These are phyloP conservation scores for Cantharis rustica DNA, from an alignment of 2,888 invertebrate genomes.

Conservation along the genomic window DNA sequence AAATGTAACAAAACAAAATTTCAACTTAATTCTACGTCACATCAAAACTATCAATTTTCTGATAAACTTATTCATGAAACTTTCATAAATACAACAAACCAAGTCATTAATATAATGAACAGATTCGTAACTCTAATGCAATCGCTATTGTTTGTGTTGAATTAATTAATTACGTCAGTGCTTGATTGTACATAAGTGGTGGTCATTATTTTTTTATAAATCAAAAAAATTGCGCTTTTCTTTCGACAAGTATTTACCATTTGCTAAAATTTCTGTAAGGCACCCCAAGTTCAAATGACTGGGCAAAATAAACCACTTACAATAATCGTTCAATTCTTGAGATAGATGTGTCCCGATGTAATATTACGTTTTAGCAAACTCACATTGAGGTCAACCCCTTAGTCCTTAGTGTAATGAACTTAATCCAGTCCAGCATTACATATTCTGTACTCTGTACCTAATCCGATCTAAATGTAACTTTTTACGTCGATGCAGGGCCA, in stretches of 20 bases:
- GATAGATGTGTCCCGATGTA: background rate
- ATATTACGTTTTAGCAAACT: background rate
- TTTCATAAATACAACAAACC: no score
- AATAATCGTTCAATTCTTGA: background rate
- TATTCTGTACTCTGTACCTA: background rate
- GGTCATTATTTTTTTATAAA: no score
- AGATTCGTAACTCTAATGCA: no score
- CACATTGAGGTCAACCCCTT: slow-evolving; percentile 13
- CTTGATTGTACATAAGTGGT: no score
- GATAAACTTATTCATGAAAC: no score
- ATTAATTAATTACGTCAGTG: no score
- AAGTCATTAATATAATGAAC: no score
- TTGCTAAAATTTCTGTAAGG: background rate
- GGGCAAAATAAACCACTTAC: background rate
- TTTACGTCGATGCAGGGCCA: background rate
- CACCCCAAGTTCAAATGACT: background rate
- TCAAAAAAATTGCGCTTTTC: background rate
- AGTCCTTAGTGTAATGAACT: slow-evolving; percentile 36
- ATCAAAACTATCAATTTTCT: no score
- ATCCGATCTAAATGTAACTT: slow-evolving; percentile 13
- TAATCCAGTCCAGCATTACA: slow-evolving; percentile 30
- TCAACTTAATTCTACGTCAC: no score
- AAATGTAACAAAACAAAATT: no score
- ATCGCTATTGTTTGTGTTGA: no score
- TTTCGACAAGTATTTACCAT: background rate